Evolutionary conservation across 2,113 vertebrate genomes (phyloP).

Genomic region (Psittacula cyanocephala): DNA sequence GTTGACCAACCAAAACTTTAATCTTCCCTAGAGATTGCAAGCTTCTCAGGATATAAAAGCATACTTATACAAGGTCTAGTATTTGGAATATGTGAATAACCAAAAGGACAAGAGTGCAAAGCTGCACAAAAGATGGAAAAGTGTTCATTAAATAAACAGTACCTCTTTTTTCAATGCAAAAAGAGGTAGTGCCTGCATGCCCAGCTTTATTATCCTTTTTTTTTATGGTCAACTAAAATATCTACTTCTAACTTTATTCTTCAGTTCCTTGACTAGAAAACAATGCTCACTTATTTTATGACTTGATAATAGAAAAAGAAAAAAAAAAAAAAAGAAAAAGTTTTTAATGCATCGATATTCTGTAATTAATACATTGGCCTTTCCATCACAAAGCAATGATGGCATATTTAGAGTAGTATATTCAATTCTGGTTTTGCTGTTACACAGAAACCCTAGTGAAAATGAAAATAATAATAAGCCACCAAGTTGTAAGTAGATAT

Average conservation of each 20-base stretch:
- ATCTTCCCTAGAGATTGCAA: neutral
- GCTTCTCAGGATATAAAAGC: neutral
- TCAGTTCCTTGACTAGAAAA: neutral
- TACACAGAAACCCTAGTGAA: neutral
- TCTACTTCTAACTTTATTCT: neutral
- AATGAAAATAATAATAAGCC: slow-evolving; percentile 36
- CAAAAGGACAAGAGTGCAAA: neutral
- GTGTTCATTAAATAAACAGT: neutral
- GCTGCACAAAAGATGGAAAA: neutral
- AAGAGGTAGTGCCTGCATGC: neutral
- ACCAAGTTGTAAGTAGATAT: slow-evolving; percentile 39
- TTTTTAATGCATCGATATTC: neutral
- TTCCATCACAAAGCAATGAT: neutral
- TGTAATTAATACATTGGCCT: neutral
- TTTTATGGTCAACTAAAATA: neutral
- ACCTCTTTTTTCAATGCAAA: neutral
- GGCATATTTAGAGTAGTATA: neutral
- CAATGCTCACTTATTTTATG: neutral
- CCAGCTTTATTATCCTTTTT: neutral
- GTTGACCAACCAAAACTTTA: neutral
- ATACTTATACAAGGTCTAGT: neutral
- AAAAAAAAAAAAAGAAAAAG: neutral
- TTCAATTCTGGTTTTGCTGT: slow-evolving; percentile 22
- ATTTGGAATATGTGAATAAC: neutral
- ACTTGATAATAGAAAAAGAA: neutral